Evolutionary conservation across 2,888 invertebrate species (phyloP).

Genomic region (Drosophila colorata): DNA sequence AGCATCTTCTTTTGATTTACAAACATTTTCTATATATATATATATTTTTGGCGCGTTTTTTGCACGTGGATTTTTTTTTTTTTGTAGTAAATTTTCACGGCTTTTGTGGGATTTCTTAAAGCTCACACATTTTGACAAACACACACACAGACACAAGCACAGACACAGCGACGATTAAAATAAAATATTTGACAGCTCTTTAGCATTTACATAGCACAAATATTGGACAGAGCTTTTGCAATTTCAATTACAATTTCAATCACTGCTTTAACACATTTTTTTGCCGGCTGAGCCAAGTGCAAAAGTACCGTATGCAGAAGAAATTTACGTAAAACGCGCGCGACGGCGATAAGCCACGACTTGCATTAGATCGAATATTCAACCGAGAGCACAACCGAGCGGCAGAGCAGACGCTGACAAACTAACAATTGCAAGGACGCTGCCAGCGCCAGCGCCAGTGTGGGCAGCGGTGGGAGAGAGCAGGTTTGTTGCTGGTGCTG

Average conservation of each 20-base stretch:
- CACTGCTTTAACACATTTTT: constrained; percentile 31
- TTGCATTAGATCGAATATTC: constrained; percentile 21
- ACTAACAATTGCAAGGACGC: constrained; percentile 48
- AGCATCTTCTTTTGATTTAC: constrained; percentile 34
- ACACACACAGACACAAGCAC: constrained; percentile 12
- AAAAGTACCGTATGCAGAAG: constrained; percentile 47
- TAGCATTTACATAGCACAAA: constrained; percentile 41
- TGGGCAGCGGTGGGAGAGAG: constrained; percentile 31
- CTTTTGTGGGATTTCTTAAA: constrained; percentile 27
- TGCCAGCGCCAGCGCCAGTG: constrained; percentile 10
- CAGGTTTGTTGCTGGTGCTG: constrained; percentile 15
- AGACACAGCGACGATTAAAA: constrained; percentile 7
- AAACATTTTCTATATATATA: constrained; percentile 15
- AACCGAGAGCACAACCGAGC: constrained; percentile 70
- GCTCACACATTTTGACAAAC: constrained; percentile 15
- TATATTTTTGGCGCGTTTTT: constrained; percentile 2
- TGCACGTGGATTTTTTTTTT: constrained; percentile 7
- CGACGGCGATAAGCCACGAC: constrained; percentile 28
- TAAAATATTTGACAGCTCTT: constrained; percentile 31
- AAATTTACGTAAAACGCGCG: constrained; percentile 63
- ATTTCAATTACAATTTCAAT: constrained; percentile 34
- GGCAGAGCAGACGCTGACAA: constrained; percentile 70
- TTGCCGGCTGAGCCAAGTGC: constrained; percentile 40
- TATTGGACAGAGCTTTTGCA: constrained; percentile 32
- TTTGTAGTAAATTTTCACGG: constrained; percentile 28